phyloP scores from a whole-genome alignment of 1,140 invertebrate species.

The Hyposmocoma kahamanoa region DNA sequence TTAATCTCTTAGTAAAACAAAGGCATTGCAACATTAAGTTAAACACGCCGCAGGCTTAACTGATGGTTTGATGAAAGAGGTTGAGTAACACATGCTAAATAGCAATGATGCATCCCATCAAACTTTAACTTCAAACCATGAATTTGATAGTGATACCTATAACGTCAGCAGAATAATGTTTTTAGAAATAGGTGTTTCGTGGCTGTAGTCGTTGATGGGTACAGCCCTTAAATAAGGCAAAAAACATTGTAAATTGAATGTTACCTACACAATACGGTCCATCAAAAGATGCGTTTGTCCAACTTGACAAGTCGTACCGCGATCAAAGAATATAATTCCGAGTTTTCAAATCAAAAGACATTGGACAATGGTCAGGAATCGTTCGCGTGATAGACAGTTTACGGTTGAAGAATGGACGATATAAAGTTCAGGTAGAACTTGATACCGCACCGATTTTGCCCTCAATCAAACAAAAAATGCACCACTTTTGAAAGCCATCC shows the following conservation, averaged over 20 bases:
- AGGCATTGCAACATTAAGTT: conserved; percentile 21
- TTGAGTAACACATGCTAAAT: not conserved
- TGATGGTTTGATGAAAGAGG: not conserved
- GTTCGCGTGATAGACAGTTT: conserved; percentile 31
- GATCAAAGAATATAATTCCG: conserved; percentile 41
- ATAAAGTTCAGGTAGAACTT: conserved; percentile 58
- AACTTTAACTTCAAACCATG: too few relatives aligned
- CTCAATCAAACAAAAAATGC: too few relatives aligned
- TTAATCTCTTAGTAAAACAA: conserved; percentile 53
- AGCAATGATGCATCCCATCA: too few relatives aligned
- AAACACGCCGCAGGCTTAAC: not conserved
- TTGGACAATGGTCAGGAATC: conserved; percentile 69
- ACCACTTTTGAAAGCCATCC: too few relatives aligned
- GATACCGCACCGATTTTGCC: conserved; percentile 52
- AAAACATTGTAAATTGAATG: conserved; percentile 35
- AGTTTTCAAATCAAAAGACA: conserved; percentile 54
- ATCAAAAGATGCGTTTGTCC: conserved; percentile 39
- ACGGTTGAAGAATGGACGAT: conserved; percentile 36
- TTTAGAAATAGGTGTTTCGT: too few relatives aligned
- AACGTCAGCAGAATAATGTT: too few relatives aligned
- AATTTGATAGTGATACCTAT: too few relatives aligned
- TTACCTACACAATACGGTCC: conserved; percentile 36
- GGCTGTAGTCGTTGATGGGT: too few relatives aligned
- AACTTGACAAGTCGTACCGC: conserved; percentile 38
- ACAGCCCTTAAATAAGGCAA: too few relatives aligned